Evolutionary conservation across 2,113 vertebrate species (phyloP), one percentile per base, ranked within the genome.

Genomic region (Cygnus atratus): DNA sequence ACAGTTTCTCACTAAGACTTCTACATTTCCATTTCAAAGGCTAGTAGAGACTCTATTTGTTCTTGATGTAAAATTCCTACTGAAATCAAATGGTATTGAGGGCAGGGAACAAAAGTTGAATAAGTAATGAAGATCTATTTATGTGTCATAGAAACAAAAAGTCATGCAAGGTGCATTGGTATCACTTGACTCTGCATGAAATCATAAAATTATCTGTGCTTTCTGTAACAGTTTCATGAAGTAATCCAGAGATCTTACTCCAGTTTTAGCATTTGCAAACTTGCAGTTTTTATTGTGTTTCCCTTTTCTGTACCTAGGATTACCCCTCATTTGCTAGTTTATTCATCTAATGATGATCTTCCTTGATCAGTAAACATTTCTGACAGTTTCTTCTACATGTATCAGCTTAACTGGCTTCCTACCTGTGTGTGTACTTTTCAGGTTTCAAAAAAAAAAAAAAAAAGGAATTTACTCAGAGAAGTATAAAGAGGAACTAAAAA

Each of bases 21-120:
- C 74, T 41, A 10, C 43, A 96, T 95, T 95, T 96, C 93, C 86
- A 96, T 95, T 94, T 97, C 92, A 97, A 96, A 96, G 67, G 52
- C 61, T 78, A 22, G 11, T 21, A 82, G 85, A 93, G 43, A 57
- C 14, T 9, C 57, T 87, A 11, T 93, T 87, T 96, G 61, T 88
- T 90, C 92, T 72, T 75, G 66, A 79, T 87, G 80, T 50, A 54
- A 66, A 94, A 88, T 78, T 88, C 80, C 86, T 88, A 72, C 77
- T 90, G 80, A 88, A 96, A 88, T 93, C 88, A 93, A 82, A 41
- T 41, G 48, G 39, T 84, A 70, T 79, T 94, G 73, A 93, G 52
- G 15, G 75, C 25, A 65, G 57, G 37, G 76, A 95, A 84, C 52
- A 94, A 84, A 88, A 68, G 61, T 7, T 79, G 80, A 75, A 24